Conservation (phyloP, 2,113 vertebrate genomes). For the Hiodon tergisus region DNA sequence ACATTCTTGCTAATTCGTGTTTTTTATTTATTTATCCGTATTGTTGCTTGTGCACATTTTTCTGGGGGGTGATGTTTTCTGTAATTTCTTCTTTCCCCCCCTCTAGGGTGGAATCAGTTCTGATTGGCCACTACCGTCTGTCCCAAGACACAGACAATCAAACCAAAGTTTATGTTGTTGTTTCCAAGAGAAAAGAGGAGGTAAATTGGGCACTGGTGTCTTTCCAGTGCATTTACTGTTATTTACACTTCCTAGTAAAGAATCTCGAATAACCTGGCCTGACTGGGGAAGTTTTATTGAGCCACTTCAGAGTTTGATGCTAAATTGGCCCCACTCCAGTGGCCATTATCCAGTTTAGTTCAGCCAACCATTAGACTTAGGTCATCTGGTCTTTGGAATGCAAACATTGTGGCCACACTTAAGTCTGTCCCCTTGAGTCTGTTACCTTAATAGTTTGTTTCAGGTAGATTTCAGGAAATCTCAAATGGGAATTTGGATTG, state of each 20-base stretch:
- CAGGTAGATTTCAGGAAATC: no score
- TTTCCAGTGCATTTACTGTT: not conserved
- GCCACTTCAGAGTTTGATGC: not conserved
- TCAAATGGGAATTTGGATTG: no score
- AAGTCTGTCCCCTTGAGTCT: not conserved
- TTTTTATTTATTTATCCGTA: not conserved
- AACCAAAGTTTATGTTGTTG: constrained; percentile 98
- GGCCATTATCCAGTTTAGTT: not conserved
- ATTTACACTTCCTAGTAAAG: not conserved
- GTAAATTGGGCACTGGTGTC: constrained; percentile 54
- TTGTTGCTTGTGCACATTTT: not conserved
- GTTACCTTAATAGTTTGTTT: not conserved
- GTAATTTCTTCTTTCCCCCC: constrained; percentile 23
- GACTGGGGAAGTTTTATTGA: not conserved
- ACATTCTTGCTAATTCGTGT: not conserved
- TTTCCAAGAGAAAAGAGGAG: constrained; percentile 94
- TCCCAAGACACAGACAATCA: constrained; percentile 97
- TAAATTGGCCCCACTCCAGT: not conserved
- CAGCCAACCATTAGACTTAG: no score
- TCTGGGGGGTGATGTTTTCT: constrained; percentile 39
- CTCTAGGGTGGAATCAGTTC: constrained; percentile 82
- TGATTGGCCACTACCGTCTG: constrained; percentile 92
- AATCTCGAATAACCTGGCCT: not conserved
- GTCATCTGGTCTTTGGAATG: no score
- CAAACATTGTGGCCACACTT: no score